Conservation (phyloP, 2,888 invertebrate species). For the Herminia tarsipennalis region DNA sequence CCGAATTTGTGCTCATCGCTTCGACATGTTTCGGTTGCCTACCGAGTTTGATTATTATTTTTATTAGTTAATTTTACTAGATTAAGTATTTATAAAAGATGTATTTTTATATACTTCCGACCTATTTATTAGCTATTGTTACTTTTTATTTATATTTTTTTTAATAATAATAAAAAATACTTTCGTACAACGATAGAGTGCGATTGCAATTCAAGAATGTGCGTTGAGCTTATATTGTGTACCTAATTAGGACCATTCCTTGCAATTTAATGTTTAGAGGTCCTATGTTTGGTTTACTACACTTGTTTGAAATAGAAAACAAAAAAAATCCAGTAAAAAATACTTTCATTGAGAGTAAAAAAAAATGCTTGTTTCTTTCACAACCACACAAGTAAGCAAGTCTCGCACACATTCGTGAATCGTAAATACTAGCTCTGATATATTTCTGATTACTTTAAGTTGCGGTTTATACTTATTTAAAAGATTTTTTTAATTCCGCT, state of each 20-base stretch:
- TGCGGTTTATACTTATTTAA: constrained; percentile 82
- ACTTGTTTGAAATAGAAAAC: too few relatives aligned
- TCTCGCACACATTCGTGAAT: background rate
- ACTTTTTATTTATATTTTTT: constrained; percentile 65
- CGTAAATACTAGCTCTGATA: constrained; percentile 18
- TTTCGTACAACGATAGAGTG: constrained; percentile 49
- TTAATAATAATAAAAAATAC: constrained; percentile 39
- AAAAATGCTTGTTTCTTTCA: too few relatives aligned
- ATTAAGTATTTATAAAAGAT: constrained; percentile 81
- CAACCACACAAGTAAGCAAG: background rate
- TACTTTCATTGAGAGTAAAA: too few relatives aligned
- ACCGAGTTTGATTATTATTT: constrained; percentile 51
- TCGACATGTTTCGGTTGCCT: constrained; percentile 49
- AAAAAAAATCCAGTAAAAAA: too few relatives aligned
- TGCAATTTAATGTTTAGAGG: too few relatives aligned
- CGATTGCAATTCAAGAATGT: background rate
- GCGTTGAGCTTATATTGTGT: background rate
- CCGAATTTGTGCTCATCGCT: constrained; percentile 43
- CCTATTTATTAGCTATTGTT: constrained; percentile 76
- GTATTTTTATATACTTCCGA: constrained; percentile 78
- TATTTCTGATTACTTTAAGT: constrained; percentile 63
- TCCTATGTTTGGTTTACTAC: too few relatives aligned
- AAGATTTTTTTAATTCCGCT: constrained; percentile 60
- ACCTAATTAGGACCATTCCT: too few relatives aligned
- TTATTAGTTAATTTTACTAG: constrained; percentile 62